Percentiles rank a stretch among this genome's conserved stretches.
Evolutionary conservation across 2,888 invertebrate genomes (phyloP).

Genomic region (Tenthredo scrophulariae): DNA sequence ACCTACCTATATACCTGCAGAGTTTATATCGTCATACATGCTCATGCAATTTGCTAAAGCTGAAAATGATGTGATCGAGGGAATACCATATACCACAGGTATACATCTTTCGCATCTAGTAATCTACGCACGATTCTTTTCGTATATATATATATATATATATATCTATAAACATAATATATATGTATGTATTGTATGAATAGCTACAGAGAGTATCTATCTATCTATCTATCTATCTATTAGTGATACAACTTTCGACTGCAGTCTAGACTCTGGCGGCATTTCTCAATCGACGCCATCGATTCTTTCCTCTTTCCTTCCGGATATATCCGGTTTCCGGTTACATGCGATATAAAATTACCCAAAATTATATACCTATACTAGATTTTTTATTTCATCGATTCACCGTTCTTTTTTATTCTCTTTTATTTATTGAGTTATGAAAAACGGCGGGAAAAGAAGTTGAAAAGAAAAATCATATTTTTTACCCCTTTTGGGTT

Average conservation of each 20-base stretch:
- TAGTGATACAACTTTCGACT: not conserved
- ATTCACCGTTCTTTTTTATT: not conserved
- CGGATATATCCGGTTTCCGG: not conserved
- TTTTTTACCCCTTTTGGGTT: too few species aligned
- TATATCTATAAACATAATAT: too few species aligned
- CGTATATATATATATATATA: not conserved
- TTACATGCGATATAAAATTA: not conserved
- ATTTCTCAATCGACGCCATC: constrained; percentile 3
- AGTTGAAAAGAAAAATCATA: too few species aligned
- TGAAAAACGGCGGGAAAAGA: not conserved
- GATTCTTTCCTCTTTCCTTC: not conserved
- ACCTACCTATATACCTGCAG: not conserved
- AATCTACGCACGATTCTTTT: not conserved
- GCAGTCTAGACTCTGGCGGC: not conserved
- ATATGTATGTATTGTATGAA: not conserved
- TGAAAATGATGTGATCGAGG: not conserved
- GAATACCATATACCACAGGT: not conserved
- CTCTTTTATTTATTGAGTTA: not conserved
- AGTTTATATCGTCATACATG: not conserved
- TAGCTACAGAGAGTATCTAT: not conserved
- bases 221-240: not conserved
- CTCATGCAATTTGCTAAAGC: not conserved
- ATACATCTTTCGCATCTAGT: not conserved
- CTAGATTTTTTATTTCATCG: not conserved
- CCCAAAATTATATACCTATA: not conserved